Evolutionary conservation across 2,113 vertebrate genomes (phyloP).

Genomic region (Epinephelus cyanopodus): DNA sequence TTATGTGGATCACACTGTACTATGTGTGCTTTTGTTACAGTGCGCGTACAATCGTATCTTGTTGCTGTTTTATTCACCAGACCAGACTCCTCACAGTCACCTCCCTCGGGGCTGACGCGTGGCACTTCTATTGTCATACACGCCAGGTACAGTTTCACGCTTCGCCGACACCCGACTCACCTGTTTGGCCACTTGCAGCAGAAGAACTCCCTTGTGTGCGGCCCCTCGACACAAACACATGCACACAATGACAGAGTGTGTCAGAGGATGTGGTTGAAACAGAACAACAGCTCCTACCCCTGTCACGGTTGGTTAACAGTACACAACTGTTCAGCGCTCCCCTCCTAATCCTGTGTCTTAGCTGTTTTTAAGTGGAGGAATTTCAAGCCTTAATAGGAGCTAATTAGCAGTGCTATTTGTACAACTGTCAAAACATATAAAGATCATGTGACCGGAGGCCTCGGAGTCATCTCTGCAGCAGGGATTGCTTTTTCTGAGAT

Average conservation of each 20-base stretch:
- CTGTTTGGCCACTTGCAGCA: conserved; percentile 77
- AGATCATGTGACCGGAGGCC: conserved; percentile 32
- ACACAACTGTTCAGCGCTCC: conserved; percentile 45
- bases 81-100: conserved; percentile 35
- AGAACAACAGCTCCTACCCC: conserved; percentile 59
- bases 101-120: conserved; percentile 69
- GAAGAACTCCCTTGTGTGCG: conserved; percentile 42
- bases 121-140: conserved; percentile 70
- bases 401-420: conserved; percentile 49
- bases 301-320: conserved; percentile 48
- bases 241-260: conserved; percentile 39
- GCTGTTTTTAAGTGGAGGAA: conserved; percentile 51
- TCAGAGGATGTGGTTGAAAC: conserved; percentile 72
- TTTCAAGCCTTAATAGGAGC: conserved; percentile 39
- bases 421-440: conserved; percentile 55
- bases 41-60: not conserved
- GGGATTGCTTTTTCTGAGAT: not conserved
- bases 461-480: conserved; percentile 14
- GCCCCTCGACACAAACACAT: conserved; percentile 35
- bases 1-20: not conserved
- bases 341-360: conserved; percentile 48
- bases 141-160: conserved; percentile 73
- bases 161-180: conserved; percentile 75
- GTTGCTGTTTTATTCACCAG: conserved; percentile 34
- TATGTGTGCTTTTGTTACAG: not conserved